Evolutionary conservation across 2,113 vertebrate genomes (phyloP).

Genomic region (Hyla sarda): DNA sequence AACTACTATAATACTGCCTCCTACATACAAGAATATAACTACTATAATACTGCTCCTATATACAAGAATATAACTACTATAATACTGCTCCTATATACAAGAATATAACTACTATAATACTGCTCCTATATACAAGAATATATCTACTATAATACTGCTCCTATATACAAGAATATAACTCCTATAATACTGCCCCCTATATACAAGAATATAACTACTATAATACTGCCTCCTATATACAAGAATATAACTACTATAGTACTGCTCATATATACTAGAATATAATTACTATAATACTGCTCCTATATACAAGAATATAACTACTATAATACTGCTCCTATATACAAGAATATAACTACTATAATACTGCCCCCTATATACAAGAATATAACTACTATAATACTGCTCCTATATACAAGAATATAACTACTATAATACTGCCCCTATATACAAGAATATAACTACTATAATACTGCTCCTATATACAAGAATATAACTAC

Average conservation of each 20-base stretch:
- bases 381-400: neutral
- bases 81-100: too few species aligned
- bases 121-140: too few species aligned
- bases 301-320: neutral
- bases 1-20: too few species aligned
- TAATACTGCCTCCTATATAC: neutral
- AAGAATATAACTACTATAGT: neutral
- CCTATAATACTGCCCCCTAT: neutral
- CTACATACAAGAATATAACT: too few species aligned
- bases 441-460: neutral
- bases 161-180: too few species aligned
- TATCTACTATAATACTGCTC: too few species aligned
- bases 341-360: neutral
- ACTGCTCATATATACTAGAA: neutral
- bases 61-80: too few species aligned
- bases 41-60: too few species aligned
- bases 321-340: slow-evolving; percentile 1
- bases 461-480: neutral
- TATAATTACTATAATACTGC: neutral
- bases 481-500: too few species aligned
- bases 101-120: too few species aligned
- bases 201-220: neutral
- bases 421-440: slow-evolving; percentile 5
- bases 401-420: neutral
- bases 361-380: neutral